Base-by-base conservation (phyloP, 2,888 invertebrate genomes). In the Pandemis cinnamomeana region DNA sequence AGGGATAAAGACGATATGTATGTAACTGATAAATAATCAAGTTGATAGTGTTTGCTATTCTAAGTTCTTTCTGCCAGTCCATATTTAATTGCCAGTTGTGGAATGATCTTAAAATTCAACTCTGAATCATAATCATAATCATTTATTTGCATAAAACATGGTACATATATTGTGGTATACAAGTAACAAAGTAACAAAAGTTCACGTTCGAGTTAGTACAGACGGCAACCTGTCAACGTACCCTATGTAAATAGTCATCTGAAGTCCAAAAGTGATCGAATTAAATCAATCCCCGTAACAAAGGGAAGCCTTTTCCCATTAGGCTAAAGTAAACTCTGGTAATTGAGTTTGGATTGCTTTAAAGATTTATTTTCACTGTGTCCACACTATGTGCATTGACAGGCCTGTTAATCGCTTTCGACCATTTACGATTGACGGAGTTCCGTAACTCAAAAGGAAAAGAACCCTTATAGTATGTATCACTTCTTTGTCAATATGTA, bases 281-380 rank as follows among this genome's bases (percentile, higher is more conserved):
- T 88, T 87, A 89, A 91, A 89, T 70, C 70, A 70, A 72, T 79
- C 77, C 82, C 80, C 79, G 81, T 82, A 86, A 90, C 91, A 91
- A 91, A 90, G 85, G 80, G 84, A 85, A 85, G 78, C 86, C 88
- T 86, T 88, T 88, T 89, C 88, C 90, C 89, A 91, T 91, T 91
- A 91, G 87, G 84, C 83, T 71, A 89, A 89, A 89, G 89, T 86
- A 91, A 91, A 92, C 90, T 86, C 80, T 88, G 86, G 91, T 92
- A 91, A 92, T 92, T 91, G 92, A 92, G 88, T 92, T 92, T 90
- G 88, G 87, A 91, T 91, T 89, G 91, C 89, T 90, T 91, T 89
- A 91, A 91, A 91, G 90, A 91, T 91, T 91, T 89, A 91, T 89
- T 83, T 81, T 78, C 84, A 88, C 87, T 89, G 86, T 88, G 85